A percentile compares a stretch with the other conserved stretches of the same genome.
These are phyloP conservation scores for Octopus bimaculoides DNA, from an alignment of 1,140 invertebrate genomes.

Conservation along the genomic window DNA sequence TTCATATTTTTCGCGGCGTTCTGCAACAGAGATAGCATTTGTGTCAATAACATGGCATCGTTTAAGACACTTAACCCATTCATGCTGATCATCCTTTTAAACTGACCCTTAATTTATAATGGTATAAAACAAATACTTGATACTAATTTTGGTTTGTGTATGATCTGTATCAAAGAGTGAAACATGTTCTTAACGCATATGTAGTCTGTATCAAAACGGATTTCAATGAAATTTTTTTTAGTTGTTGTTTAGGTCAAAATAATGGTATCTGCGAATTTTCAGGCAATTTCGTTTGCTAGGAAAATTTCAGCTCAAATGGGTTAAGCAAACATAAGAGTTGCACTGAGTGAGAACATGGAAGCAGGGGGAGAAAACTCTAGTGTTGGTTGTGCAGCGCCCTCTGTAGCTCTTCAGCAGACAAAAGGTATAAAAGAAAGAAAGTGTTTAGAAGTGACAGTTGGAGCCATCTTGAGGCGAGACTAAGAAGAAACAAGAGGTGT, in stretches of 20 bases:
- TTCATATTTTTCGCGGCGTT: constrained; percentile 49
- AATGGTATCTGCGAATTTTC: not conserved
- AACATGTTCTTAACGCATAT: too few species aligned
- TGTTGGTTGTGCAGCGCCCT: too few species aligned
- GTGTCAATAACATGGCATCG: not conserved
- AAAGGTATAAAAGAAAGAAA: not conserved
- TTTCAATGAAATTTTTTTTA: too few species aligned
- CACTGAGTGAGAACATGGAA: too few species aligned
- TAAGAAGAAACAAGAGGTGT: not conserved
- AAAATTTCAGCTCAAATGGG: not conserved
- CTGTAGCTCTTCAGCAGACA: too few species aligned
- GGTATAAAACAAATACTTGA: not conserved
- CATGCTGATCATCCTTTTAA: not conserved
- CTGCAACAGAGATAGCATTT: constrained; percentile 30
- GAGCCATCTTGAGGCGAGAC: not conserved
- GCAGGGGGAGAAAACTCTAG: too few species aligned
- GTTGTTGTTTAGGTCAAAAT: not conserved
- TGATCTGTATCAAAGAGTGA: not conserved
- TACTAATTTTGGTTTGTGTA: not conserved
- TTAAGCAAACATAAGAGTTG: too few species aligned
- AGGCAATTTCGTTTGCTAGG: not conserved
- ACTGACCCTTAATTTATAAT: not conserved
- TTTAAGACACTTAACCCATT: not conserved
- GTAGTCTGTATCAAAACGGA: too few species aligned
- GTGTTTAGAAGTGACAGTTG: not conserved